These are phyloP conservation scores for Catocala fraxini DNA, from an alignment of 2,888 invertebrate genomes.

Conservation along the genomic window DNA sequence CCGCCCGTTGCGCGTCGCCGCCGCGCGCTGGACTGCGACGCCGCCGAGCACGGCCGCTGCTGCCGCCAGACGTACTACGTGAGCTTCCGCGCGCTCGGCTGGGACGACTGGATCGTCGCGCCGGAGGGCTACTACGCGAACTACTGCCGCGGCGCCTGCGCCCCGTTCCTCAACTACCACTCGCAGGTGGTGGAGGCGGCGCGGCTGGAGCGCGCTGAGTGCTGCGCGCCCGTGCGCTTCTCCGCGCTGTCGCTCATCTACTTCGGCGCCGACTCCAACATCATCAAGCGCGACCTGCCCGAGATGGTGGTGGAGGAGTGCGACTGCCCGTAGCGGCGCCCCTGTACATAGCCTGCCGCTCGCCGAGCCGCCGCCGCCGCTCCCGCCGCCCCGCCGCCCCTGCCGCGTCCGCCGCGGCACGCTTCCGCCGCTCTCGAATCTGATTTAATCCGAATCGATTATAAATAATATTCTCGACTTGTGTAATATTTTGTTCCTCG, in stretches of 20 bases:
- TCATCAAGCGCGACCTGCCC: conserved; percentile 97
- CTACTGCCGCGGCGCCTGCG: conserved; percentile 97
- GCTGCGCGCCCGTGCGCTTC: conserved; percentile 97
- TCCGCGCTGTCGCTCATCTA: conserved; percentile 97
- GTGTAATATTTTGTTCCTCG: conserved; percentile 88
- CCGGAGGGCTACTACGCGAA: conserved; percentile 97
- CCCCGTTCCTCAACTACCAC: conserved; percentile 95
- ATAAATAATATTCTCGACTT: conserved; percentile 87
- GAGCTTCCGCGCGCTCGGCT: conserved; percentile 95
- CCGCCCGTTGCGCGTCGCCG: conserved; percentile 91
- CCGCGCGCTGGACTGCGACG: conserved; percentile 94
- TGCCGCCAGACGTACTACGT: conserved; percentile 97
- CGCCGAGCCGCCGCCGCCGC: conserved; percentile 48
- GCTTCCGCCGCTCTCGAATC: conserved; percentile 84
- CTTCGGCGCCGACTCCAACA: conserved; percentile 95
- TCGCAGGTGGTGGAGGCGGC: conserved; percentile 97
- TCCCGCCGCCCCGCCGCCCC: conserved; percentile 54
- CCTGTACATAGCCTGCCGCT: conserved; percentile 71
- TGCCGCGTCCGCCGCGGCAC: conserved; percentile 68
- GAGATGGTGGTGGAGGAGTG: conserved; percentile 99
- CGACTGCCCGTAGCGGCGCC: conserved; percentile 93
- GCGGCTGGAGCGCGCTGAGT: conserved; percentile 95
- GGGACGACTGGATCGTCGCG: conserved; percentile 98
- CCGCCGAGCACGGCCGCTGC: conserved; percentile 86
- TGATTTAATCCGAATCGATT: conserved; percentile 84